A percentile compares a stretch with the other conserved stretches of the same genome.
These are phyloP conservation scores for Trachymyrmex septentrionalis DNA, from an alignment of 1,140 invertebrate species.

Conservation along the genomic window DNA sequence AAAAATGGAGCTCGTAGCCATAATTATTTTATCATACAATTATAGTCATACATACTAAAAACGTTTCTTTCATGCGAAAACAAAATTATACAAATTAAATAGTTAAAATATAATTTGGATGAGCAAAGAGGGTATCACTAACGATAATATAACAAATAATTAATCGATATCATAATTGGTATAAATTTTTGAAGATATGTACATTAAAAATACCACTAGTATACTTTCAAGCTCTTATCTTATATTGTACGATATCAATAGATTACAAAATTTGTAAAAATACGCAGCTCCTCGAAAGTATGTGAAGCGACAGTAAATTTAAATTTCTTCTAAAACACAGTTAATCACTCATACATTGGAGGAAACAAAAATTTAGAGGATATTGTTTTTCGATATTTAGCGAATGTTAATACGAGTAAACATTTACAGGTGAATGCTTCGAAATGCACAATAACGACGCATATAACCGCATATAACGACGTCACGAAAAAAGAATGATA, in stretches of 20 bases:
- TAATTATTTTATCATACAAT: no score
- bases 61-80: not conserved
- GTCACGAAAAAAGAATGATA: not conserved
- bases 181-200: not conserved
- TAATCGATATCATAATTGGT: not conserved
- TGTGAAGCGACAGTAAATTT: not conserved
- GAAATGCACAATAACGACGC: not conserved
- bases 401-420: not conserved
- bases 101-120: not conserved
- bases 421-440: not conserved
- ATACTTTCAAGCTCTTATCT: not conserved
- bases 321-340: not conserved
- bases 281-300: not conserved
- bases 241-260: not conserved
- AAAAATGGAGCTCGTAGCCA: no score
- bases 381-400: not conserved
- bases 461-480: conserved; percentile 6
- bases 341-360: not conserved
- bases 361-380: not conserved
- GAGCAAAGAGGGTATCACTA: not conserved
- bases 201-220: not conserved
- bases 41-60: no score
- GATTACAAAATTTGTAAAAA: not conserved
- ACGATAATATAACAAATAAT: not conserved
- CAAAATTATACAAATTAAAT: not conserved